Evolutionary conservation across 2,888 invertebrate genomes (phyloP), one percentile per base, ranked within the genome.

Genomic region (Volucella inanis): DNA sequence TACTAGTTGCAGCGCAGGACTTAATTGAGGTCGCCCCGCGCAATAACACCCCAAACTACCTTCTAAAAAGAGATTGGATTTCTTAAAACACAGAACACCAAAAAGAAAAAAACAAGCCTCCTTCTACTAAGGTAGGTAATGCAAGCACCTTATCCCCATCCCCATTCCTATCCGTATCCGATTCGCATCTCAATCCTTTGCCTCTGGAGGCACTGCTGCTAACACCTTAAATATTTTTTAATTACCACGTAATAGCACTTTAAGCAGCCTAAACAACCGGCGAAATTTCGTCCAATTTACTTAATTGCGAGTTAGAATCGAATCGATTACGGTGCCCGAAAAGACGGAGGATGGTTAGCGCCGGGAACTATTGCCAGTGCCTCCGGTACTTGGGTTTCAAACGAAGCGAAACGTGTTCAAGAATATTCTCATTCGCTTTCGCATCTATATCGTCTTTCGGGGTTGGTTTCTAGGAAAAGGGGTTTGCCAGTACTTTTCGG

Each of bases 231-330:
- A 83, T 78, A 78, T 75, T 78, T 74, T 83, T 79, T 84, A 84
- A 84, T 84, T 79, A 65, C 83, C 83, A 79, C 75, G 79, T 79
- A 84, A 84, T 79, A 79, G 79, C 64, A 64, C 83, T 64, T 84
- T 68, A 79, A 78, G 74, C 52, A 70, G 78, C 64, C 83, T 84
- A 84, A 84, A 79, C 83, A 84, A 84, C 74, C 83, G 79, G 83
- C 75, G 83, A 75, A 31, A 83, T 79, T 70, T 50, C 67, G 64
- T 79, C 83, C 78, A 84, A 84, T 84, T 84, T 84, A 79, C 74
- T 79, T 84, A 84, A 84, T 84, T 84, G 83, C 75, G 74, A 79
- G 79, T 75, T 65, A 74, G 74, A 84, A 84, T 84, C 83, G 68
- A 84, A 84, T 79, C 83, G 83, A 84, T 84, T 84, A 75, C 68